Evolutionary conservation across 2,888 invertebrate genomes (phyloP), one percentile per base, ranked within the genome.

Genomic region (Drosophila diplacantha): DNA sequence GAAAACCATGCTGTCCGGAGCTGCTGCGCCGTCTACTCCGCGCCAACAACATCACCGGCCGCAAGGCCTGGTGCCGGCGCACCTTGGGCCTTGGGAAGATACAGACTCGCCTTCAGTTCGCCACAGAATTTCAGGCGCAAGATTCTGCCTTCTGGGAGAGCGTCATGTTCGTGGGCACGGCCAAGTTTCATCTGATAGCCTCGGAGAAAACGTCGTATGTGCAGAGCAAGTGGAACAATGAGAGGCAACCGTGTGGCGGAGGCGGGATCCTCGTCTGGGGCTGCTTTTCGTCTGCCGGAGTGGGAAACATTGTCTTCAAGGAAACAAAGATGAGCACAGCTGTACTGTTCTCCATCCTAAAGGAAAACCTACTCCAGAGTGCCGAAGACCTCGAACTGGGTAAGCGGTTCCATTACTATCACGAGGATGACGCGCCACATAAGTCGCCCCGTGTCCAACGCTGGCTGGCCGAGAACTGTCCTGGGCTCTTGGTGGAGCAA

Each of bases 201-300:
- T 46, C 44, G 14, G 29, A 20, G 20, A 20, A 38, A 8, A 26
- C 43, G 18, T 46, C 44, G 9, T 46, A 46, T 46, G 44, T 46
- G 29, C 44, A 46, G 29, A 46, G 44, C 44, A 46, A 46, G 29
- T 46, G 44, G 44, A 46, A 46, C 44, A 46, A 46, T 31, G 29
- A 46, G 29, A 29, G 44, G 14, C 29, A 46, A 2, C 44, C 44
- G 29, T 46, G 44, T 31, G 44, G 44, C 29, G 44, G 44, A 3
- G 44, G 44, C 9, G 44, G 44, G 1, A 46, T 46, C 29, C 14
- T 46, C 9, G 29, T 46, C 14, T 46, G 44, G 44, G 44, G 29
- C 14, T 46, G 44, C 14, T 31, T 46, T 9, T 31, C 44, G 14
- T 18, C 44, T 5, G 44, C 44, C 5, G 44, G 44, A 8, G 44